Base-by-base conservation (phyloP, 2,888 invertebrate species). In the Acleris sparsana region DNA sequence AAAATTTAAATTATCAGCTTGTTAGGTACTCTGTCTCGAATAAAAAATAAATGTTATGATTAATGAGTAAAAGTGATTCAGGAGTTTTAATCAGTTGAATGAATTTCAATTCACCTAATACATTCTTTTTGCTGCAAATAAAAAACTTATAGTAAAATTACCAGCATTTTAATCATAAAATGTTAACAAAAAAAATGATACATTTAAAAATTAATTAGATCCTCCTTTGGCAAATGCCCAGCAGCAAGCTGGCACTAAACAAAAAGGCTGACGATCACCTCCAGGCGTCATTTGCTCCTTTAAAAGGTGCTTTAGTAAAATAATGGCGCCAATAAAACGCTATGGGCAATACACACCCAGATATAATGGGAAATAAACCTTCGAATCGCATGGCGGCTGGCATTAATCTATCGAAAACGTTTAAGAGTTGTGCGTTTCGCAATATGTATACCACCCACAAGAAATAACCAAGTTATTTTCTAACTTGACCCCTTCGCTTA, bases 301-400 rank as follows among this genome's bases (percentile, higher is more conserved):
- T 33, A 49, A 52, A 59, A 49, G 43, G 22, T 44, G 49, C 53
- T 65, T 60, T 43, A 20, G 33, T 18, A 39, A 49, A 48, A 64
- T 64, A 60, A 55, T 51, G 44, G 33, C 55, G 29, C 29, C 55
- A 56, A 60, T 65, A 65, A 65, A 60, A 51, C 55, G 55, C 49
- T n/a, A 60, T 51, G 55, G 65, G 65, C 60, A 60, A 56, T 60
- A 65, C 60, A 65, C 60, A 56, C 51, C 55, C 60, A 51, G 55
- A 51, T 60, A 51, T 61, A 55, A 65, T 65, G 55, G 55, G 55
- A 56, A 51, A 56, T 65, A 61, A 60, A 60, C 44, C 60, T 65
- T n/a, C 55, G 46, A 46, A 44, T 20, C 51, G 49, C 20, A 46
- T 53, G 53, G 59, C 46, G 49, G 29, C 20, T 44, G 48, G 25